Conservation (phyloP, 2,113 vertebrate genomes). For the Notothenia rossii region DNA sequence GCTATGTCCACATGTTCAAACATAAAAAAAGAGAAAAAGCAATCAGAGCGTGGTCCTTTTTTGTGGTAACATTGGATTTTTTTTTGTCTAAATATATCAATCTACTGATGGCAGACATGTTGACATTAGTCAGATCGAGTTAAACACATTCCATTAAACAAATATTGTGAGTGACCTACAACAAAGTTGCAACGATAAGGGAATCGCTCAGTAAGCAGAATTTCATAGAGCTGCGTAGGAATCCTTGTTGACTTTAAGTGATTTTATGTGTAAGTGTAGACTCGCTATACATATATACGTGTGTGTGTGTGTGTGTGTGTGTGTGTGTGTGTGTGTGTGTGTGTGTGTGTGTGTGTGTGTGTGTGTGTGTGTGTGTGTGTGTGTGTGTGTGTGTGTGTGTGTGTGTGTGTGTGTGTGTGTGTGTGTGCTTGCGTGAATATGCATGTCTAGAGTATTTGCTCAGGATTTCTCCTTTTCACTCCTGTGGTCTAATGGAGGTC, state of each 20-base stretch:
- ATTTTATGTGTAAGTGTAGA: not conserved
- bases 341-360: not conserved
- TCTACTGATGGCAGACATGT: not conserved
- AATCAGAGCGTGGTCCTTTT: not conserved
- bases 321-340: not conserved
- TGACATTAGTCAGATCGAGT: not conserved
- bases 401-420: not conserved
- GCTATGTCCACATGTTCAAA: not conserved
- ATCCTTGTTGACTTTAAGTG: not conserved
- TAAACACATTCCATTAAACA: not conserved
- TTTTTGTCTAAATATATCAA: not conserved
- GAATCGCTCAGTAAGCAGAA: not conserved
- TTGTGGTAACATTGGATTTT: not conserved
- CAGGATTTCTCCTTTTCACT: slow-evolving; percentile 57
- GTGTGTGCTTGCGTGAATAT: no score
- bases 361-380: not conserved
- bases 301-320: not conserved
- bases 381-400: not conserved
- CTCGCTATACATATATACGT: not conserved
- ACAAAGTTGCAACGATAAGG: not conserved
- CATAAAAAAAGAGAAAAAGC: not conserved
- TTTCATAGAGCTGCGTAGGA: slow-evolving; percentile 2
- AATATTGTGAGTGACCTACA: not conserved
- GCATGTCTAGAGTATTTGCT: slow-evolving; percentile 24
- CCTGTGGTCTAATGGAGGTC: slow-evolving; percentile 71